Base-by-base conservation (phyloP, 2,888 invertebrate genomes). In the Drosophila pseudotakahashii region DNA sequence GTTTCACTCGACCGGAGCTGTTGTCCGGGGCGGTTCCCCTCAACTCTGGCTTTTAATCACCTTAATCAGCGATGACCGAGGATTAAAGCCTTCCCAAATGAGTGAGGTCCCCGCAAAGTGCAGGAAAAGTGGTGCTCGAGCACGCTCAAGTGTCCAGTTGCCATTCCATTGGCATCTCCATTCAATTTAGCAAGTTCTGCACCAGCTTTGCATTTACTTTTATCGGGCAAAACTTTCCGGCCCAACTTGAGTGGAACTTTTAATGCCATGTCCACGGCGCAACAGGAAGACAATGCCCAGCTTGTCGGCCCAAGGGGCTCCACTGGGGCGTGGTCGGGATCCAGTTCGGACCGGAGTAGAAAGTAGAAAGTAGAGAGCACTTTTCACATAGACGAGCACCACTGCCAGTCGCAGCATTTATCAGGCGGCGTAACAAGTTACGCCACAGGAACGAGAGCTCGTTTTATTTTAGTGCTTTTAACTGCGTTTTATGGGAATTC, bases 361-460 rank as follows among this genome's bases (percentile, higher is more conserved):
- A 34, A 39, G 54, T 23, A 41, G 53, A 34, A 34, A 19, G 11
- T 67, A 48, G 45, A 34, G 51, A 53, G 26, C 34, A 42, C 48
- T 52, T 75, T 64, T 57, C 61, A 54, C 61, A 57, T 59, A 51
- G 76, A 54, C 50, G 50, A 34, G 69, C 59, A 45, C 53, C 52
- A 58, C 34, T 23, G 32, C 53, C 52, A 58, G 37, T 16, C 36
- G 52, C 53, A 30, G 69, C 86, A 86, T 83, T 73, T 81, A 81
- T 81, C 83, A 73, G 67, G 63, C 73, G 51, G 67, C 69, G 78
- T 83, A 83, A 83, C 81, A 86, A 86, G 74, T 75, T 45, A 53
- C 79, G 77, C 86, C 78, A 53, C 81, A 82, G 80, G 78, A 74
- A 55, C 51, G 52, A 50, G 64, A 19, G 51, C 61, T 71, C 57